A percentile compares a stretch with the other conserved stretches of the same genome.
Conservation (phyloP, 2,888 invertebrate genomes). For the Drosophila lacicola region DNA sequence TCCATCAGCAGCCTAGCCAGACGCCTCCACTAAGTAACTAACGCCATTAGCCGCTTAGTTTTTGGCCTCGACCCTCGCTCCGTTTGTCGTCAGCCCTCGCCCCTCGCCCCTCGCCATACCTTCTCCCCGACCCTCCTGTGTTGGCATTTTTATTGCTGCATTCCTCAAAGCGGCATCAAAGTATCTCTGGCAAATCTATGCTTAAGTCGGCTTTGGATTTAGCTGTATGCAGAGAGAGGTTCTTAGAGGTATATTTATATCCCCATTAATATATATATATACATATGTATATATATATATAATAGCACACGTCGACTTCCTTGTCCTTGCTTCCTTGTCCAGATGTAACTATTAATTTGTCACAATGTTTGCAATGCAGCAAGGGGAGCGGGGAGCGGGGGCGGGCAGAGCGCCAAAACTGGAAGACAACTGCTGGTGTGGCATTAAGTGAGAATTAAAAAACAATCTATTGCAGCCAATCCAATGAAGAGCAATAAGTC, state of each 20-base stretch:
- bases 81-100: too few relatives aligned
- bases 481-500: slow-evolving; percentile 12
- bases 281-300: slow-evolving; percentile 10
- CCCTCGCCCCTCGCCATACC: too few relatives aligned
- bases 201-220: slow-evolving; percentile 52
- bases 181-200: slow-evolving; percentile 55
- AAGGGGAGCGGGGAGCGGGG: too few relatives aligned
- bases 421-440: neutral
- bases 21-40: slow-evolving; percentile 60
- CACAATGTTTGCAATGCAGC: slow-evolving; percentile 11
- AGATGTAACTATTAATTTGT: slow-evolving; percentile 33
- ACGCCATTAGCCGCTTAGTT: slow-evolving; percentile 69
- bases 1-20: slow-evolving; percentile 7
- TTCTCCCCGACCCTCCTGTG: neutral
- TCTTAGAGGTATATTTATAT: slow-evolving; percentile 1
- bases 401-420: too few relatives aligned
- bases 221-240: slow-evolving; percentile 11
- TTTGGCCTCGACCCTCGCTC: slow-evolving; percentile 13
- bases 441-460: neutral
- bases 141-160: slow-evolving; percentile 71
- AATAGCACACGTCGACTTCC: slow-evolving; percentile 1
- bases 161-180: slow-evolving; percentile 65
- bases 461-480: slow-evolving; percentile 15
- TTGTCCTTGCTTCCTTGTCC: slow-evolving; percentile 1
- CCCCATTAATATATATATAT: slow-evolving; percentile 2